A percentile compares a stretch with the other conserved stretches of the same genome.
Conservation (phyloP, 30 jellyfish, hydroid and myxozoan species). For the Cassiopea andromeda region DNA sequence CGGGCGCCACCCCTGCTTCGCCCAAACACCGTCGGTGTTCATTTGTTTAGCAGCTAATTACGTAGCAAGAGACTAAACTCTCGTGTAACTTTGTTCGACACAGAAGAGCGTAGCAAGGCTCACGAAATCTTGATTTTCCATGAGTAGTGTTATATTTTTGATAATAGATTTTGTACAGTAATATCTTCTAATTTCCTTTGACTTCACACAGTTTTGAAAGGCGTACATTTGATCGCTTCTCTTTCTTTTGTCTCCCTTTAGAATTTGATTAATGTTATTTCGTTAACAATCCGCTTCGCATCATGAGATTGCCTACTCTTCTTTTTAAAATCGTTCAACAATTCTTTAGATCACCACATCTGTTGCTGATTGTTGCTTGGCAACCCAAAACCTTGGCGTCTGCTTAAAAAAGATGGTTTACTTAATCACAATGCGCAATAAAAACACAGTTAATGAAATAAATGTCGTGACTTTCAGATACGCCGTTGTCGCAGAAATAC, state of each 20-base stretch:
- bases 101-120: background rate
- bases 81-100: background rate
- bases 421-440: constrained; percentile 34
- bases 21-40: background rate
- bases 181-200: constrained; percentile 17
- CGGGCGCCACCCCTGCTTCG: background rate
- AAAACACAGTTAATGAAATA: constrained; percentile 17
- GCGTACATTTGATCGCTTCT: constrained; percentile 26
- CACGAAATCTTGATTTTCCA: background rate
- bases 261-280: constrained; percentile 37
- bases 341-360: constrained; percentile 23
- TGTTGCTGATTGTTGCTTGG: constrained; percentile 50
- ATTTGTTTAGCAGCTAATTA: background rate
- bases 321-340: constrained; percentile 11
- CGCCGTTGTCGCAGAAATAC: constrained; percentile 12
- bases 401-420: background rate
- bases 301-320: constrained; percentile 33
- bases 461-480: constrained; percentile 18
- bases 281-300: constrained; percentile 25
- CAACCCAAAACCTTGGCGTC: constrained; percentile 58
- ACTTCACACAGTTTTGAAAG: constrained; percentile 36
- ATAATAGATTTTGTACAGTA: background rate
- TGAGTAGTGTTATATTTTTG: background rate
- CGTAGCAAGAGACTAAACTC: background rate
- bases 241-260: constrained; percentile 18